These are phyloP conservation scores for Trachelus troglodyta DNA, from an alignment of 2,888 invertebrate genomes.

Conservation along the genomic window DNA sequence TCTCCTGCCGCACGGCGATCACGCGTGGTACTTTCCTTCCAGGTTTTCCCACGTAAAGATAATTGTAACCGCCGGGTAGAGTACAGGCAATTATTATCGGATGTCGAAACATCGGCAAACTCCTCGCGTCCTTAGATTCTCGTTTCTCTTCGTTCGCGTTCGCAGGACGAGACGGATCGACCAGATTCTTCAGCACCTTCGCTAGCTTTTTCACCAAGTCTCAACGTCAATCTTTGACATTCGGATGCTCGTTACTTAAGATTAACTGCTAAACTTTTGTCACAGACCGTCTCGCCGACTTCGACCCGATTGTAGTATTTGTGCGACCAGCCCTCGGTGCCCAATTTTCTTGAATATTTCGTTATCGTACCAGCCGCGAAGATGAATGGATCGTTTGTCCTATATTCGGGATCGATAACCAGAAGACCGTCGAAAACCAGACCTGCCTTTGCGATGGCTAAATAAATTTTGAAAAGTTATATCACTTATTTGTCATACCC, in stretches of 20 bases:
- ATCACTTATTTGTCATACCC: background rate
- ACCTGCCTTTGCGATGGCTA: slow-evolving; percentile 71
- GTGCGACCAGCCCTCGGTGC: slow-evolving; percentile 69
- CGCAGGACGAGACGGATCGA: slow-evolving; percentile 22
- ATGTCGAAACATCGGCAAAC: slow-evolving; percentile 57
- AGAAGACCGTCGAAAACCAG: slow-evolving; percentile 74
- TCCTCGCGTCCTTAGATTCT: slow-evolving; percentile 25
- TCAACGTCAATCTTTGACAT: too few species aligned
- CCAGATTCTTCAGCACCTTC: slow-evolving; percentile 29
- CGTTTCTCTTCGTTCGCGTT: background rate
- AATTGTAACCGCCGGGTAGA: slow-evolving; percentile 73
- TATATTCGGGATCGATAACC: slow-evolving; percentile 72
- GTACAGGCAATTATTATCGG: slow-evolving; percentile 66
- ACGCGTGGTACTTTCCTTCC: slow-evolving; percentile 68
- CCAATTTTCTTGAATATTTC: slow-evolving; percentile 73
- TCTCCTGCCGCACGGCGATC: slow-evolving; percentile 61
- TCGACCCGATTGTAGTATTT: slow-evolving; percentile 72
- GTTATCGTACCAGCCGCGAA: slow-evolving; percentile 76
- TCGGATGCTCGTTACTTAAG: too few species aligned
- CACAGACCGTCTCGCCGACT: slow-evolving; percentile 68
- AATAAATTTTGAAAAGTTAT: slow-evolving; percentile 20
- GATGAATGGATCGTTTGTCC: slow-evolving; percentile 75
- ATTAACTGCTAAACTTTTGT: too few species aligned
- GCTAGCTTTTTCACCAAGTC: slow-evolving; percentile 37
- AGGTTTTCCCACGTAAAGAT: slow-evolving; percentile 69